Evolutionary conservation across 2,113 vertebrate species (phyloP).

Genomic region (Megaleporinus macrocephalus): DNA sequence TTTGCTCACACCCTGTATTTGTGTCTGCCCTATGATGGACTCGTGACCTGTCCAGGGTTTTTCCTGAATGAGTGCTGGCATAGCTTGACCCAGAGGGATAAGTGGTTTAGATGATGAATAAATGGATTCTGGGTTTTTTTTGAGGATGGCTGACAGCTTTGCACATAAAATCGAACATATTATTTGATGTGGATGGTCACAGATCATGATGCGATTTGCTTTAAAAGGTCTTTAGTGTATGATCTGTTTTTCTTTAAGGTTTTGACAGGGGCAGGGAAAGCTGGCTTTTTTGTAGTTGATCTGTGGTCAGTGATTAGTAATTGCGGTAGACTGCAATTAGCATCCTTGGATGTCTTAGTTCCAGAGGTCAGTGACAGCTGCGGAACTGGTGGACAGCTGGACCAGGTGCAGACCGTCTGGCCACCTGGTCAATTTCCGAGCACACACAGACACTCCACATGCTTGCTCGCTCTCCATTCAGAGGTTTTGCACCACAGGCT

Average conservation of each 20-base stretch:
- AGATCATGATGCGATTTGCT: no score
- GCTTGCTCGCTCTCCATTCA: not conserved
- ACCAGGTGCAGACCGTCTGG: conserved; percentile 32
- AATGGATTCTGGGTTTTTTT: no score
- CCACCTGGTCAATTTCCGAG: conserved; percentile 35
- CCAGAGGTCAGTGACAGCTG: conserved; percentile 29
- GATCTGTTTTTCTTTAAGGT: not conserved
- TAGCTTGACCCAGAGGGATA: no score
- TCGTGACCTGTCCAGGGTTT: no score
- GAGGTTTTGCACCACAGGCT: not conserved
- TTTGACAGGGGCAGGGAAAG: not conserved
- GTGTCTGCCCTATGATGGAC: no score
- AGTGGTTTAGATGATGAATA: no score
- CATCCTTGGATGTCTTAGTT: not conserved
- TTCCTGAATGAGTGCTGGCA: no score
- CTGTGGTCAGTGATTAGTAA: conserved; percentile 40
- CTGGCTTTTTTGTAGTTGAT: conserved; percentile 4
- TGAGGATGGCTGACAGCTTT: no score
- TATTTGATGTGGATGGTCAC: no score
- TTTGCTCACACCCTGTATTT: no score
- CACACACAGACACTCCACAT: not conserved
- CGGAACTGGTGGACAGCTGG: conserved; percentile 36
- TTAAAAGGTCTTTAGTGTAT: no score
- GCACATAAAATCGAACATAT: no score
- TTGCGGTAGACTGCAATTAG: conserved; percentile 24